Evolutionary conservation across 2,113 vertebrate species (phyloP).

Genomic region (Diadophis punctatus): DNA sequence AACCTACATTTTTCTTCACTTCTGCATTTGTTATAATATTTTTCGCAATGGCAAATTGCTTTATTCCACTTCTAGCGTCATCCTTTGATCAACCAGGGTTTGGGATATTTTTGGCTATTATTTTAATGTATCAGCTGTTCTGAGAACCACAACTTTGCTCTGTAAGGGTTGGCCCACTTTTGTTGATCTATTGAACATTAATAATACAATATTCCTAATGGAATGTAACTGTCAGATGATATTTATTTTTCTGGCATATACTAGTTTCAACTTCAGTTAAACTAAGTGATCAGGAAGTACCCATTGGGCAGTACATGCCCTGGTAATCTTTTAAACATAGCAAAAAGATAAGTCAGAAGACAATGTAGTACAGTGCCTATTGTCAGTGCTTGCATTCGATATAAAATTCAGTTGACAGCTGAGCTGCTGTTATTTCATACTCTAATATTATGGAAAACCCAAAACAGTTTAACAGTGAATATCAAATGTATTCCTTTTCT

Average conservation of each 20-base stretch:
- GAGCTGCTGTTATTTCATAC: neutral
- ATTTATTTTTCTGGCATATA: conserved; percentile 18
- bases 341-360: conserved; percentile 27
- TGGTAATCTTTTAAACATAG: neutral
- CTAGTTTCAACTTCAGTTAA: conserved; percentile 11
- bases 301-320: neutral
- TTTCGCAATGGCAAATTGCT: neutral
- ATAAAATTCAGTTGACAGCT: conserved; percentile 35
- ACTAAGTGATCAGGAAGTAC: neutral
- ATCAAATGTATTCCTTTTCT: neutral
- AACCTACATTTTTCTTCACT: neutral
- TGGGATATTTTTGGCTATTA: neutral
- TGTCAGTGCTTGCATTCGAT: neutral
- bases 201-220: conserved; percentile 27
- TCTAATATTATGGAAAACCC: neutral
- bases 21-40: conserved; percentile 19
- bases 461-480: neutral
- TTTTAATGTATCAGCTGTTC: conserved; percentile 16
- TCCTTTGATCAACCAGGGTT: neutral
- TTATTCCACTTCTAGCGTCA: conserved; percentile 12
- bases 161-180: neutral
- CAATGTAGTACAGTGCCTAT: conserved; percentile 13
- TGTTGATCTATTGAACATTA: neutral
- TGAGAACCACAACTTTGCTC: neutral
- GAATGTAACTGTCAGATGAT: neutral